Evolutionary conservation across 2,113 vertebrate species (phyloP).

Genomic region (Chelonoidis abingdonii): DNA sequence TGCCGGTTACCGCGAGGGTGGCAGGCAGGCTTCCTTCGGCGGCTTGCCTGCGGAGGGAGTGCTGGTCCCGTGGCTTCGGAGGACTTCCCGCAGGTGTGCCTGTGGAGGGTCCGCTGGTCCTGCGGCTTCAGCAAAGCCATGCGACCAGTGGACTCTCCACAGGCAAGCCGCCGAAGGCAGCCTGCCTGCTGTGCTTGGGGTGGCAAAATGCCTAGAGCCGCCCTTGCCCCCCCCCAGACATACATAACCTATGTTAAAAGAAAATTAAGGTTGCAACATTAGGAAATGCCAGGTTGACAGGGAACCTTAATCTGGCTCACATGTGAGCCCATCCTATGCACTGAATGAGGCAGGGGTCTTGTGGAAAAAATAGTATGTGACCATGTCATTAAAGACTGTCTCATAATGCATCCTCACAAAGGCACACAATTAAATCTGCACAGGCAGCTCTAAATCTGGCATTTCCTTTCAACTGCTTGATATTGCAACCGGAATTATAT

Average conservation of each 20-base stretch:
- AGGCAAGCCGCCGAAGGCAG: too few species aligned
- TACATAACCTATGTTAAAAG: background rate
- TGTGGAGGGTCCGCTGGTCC: too few species aligned
- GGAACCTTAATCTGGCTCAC: background rate
- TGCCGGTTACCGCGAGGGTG: too few species aligned
- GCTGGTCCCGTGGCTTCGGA: too few species aligned
- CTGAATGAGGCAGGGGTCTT: background rate
- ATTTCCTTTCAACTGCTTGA: background rate
- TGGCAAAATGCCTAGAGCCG: too few species aligned
- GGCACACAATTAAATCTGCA: background rate
- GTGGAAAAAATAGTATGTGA: background rate
- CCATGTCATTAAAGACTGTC: background rate
- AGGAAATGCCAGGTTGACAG: background rate
- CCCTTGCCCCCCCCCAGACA: background rate
- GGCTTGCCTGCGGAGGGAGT: too few species aligned
- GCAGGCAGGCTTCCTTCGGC: too few species aligned
- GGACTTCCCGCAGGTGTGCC: too few species aligned
- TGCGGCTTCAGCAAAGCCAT: too few species aligned
- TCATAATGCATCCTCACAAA: background rate
- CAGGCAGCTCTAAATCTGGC: background rate
- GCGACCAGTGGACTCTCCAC: too few species aligned
- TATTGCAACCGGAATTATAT: background rate
- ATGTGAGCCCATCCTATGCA: background rate
- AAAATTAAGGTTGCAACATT: background rate
- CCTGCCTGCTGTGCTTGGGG: too few species aligned